Percentiles rank a stretch among this genome's conserved stretches.
Evolutionary conservation across 2,888 invertebrate species (phyloP).

Genomic region (Lochmaea capreae): DNA sequence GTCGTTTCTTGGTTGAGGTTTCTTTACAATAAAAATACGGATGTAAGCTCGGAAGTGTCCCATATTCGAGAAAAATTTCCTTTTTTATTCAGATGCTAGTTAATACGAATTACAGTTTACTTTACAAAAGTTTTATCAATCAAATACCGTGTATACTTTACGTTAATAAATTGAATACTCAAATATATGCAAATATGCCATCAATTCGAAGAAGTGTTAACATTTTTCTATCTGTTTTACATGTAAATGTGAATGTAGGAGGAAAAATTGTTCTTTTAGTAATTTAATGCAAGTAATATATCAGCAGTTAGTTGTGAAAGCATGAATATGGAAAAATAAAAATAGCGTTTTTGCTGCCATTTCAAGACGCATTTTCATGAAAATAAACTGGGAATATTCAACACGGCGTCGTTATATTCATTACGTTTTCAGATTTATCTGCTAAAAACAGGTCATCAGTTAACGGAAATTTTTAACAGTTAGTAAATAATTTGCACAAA

Average conservation of each 20-base stretch:
- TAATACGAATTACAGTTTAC: no score
- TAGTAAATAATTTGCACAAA: background rate
- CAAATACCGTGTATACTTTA: no score
- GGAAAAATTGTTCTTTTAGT: background rate
- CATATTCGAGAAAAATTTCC: no score
- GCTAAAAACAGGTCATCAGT: background rate
- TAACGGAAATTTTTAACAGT: background rate
- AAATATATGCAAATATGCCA: background rate
- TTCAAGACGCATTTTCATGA: background rate
- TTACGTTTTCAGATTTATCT: background rate
- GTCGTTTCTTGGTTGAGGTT: conserved; percentile 83
- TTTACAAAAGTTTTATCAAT: no score
- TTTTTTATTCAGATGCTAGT: no score
- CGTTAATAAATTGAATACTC: background rate
- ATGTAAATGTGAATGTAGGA: conserved; percentile 13
- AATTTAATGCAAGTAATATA: conserved; percentile 7
- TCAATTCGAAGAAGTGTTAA: background rate
- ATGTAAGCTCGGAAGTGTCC: background rate
- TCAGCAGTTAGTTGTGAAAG: background rate
- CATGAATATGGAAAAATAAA: conserved; percentile 18
- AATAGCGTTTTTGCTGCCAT: background rate
- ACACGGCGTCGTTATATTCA: background rate
- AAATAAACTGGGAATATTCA: background rate
- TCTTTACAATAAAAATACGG: conserved; percentile 35
- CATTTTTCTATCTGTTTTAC: background rate